Conservation (phyloP, 2,113 vertebrate genomes). For the Rana temporaria region DNA sequence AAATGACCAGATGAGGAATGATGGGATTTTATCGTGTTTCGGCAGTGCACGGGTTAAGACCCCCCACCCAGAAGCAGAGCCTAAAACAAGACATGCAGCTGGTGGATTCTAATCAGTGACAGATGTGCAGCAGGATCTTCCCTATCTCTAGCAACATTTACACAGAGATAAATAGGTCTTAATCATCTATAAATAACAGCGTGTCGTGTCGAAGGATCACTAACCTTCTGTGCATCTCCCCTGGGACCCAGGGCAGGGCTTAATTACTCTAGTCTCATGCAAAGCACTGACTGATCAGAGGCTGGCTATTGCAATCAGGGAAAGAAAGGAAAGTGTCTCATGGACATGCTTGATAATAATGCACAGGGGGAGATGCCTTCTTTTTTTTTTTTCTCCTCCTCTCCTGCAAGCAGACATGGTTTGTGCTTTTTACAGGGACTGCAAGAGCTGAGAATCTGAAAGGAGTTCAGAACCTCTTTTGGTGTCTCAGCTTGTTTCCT, state of each 20-base stretch:
- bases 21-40: too few species aligned
- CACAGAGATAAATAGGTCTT: slow-evolving; percentile 74
- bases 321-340: background rate
- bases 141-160: slow-evolving; percentile 70
- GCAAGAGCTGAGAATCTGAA: background rate
- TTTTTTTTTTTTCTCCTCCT: background rate
- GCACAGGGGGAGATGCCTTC: background rate
- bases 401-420: background rate
- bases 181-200: slow-evolving; percentile 75
- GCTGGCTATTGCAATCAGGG: slow-evolving; percentile 50
- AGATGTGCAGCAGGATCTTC: slow-evolving; percentile 71
- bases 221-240: slow-evolving; percentile 70
- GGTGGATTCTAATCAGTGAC: slow-evolving; percentile 70
- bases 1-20: too few species aligned
- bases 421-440: background rate
- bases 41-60: slow-evolving; percentile 24
- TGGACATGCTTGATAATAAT: background rate
- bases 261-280: slow-evolving; percentile 70
- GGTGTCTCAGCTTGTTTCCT: background rate
- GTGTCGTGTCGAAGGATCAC: slow-evolving; percentile 67
- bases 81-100: slow-evolving; percentile 64
- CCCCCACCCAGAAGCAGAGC: slow-evolving; percentile 37
- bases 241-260: slow-evolving; percentile 67
- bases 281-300: slow-evolving; percentile 66
- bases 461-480: background rate